phyloP scores from a whole-genome alignment of 2,888 invertebrate species.

The Danaus chrysippus region DNA sequence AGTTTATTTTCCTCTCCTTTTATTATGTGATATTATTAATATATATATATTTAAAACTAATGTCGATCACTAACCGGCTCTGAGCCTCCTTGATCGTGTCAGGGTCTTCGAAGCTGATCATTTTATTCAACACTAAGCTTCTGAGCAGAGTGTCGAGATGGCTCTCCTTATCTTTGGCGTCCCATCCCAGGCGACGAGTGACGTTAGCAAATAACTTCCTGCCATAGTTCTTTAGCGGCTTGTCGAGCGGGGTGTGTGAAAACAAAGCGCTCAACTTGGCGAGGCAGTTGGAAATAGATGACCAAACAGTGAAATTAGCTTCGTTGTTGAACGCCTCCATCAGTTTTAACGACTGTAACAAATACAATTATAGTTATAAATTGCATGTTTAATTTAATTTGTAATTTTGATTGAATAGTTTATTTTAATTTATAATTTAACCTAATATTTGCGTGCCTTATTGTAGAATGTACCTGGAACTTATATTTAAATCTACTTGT shows the following conservation, averaged over 20 bases:
- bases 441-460: no score
- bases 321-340: constrained; percentile 91
- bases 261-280: constrained; percentile 87
- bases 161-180: constrained; percentile 88
- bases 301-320: constrained; percentile 96
- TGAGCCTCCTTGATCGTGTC: constrained; percentile 88
- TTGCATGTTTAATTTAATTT: no score
- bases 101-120: constrained; percentile 90
- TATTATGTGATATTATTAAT: neutral
- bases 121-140: constrained; percentile 88
- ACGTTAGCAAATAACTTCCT: constrained; percentile 86
- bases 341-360: constrained; percentile 82
- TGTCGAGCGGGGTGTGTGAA: constrained; percentile 87
- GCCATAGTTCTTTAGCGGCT: constrained; percentile 86
- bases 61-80: constrained; percentile 65
- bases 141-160: constrained; percentile 92
- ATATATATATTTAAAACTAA: neutral
- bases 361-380: neutral
- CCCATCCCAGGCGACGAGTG: constrained; percentile 90
- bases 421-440: no score
- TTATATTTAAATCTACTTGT: no score
- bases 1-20: no score
- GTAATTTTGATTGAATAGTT: no score
- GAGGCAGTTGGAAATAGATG: constrained; percentile 87
- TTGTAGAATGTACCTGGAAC: no score